These are phyloP conservation scores for Tachuris rubrigastra DNA, from an alignment of 2,113 vertebrate species.

Conservation along the genomic window DNA sequence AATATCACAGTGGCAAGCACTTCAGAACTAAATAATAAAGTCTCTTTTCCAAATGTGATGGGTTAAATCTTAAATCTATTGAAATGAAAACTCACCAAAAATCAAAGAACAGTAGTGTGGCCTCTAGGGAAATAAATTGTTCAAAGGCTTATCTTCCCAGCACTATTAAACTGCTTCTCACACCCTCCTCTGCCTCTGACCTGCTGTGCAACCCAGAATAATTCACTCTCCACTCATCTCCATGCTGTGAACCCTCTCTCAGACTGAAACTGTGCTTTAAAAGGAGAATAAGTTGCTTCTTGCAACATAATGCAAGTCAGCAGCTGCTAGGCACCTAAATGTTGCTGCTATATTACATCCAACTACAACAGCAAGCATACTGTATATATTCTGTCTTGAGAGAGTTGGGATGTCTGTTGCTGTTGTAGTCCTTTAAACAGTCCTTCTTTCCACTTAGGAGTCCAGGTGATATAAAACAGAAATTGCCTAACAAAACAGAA, in stretches of 20 bases:
- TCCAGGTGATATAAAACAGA: not conserved
- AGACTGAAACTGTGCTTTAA: not conserved
- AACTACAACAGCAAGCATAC: not conserved
- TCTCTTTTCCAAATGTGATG: not conserved
- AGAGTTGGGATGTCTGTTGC: not conserved
- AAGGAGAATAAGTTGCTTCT: not conserved
- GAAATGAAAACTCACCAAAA: not conserved
- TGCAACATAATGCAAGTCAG: not conserved
- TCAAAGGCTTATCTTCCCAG: not conserved
- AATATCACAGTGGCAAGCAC: not conserved
- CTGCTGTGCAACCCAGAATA: not conserved
- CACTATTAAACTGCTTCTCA: not conserved
- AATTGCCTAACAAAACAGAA: not conserved
- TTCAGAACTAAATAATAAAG: not conserved
- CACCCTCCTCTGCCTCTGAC: not conserved
- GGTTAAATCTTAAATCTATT: not conserved
- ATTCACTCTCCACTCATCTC: not conserved
- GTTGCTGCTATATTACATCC: not conserved
- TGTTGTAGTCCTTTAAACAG: not conserved
- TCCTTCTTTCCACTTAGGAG: not conserved
- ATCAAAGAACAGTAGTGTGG: not conserved
- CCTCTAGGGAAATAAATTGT: not conserved
- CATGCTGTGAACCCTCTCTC: not conserved
- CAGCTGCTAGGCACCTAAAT: not conserved
- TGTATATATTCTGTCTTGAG: not conserved